phyloP scores from a whole-genome alignment of 2,797 vertebrate species.

The Galagoides demidoff region DNA sequence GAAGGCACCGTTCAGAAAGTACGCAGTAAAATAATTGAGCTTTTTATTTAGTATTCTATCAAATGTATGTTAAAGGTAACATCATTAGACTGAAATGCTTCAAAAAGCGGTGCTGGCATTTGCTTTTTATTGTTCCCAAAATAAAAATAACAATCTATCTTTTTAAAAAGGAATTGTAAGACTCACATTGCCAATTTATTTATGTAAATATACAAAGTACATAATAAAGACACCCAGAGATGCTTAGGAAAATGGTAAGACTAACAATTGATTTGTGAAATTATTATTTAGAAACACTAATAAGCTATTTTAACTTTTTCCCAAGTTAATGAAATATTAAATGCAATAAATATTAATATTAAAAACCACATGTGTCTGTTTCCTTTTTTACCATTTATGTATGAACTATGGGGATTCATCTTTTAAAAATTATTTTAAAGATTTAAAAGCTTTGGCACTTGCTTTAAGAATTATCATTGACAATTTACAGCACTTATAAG shows the following conservation, averaged over 20 bases:
- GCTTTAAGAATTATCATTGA: background rate
- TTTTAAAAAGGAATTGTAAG: background rate
- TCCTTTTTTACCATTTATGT: constrained; percentile 25
- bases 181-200: constrained; percentile 32
- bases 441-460: constrained; percentile 7
- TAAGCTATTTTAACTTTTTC: background rate
- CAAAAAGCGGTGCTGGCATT: background rate
- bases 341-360: background rate
- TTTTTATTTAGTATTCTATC: constrained; percentile 22
- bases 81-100: constrained; percentile 43
- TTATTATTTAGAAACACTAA: background rate
- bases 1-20: background rate
- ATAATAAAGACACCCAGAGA: background rate
- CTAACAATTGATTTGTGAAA: background rate
- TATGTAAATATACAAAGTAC: background rate
- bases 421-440: background rate
- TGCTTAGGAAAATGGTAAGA: constrained; percentile 33
- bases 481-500: background rate
- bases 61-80: background rate
- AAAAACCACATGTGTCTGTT: background rate
- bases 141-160: background rate
- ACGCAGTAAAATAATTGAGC: background rate
- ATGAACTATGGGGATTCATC: background rate
- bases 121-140: constrained; percentile 44
- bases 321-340: background rate